Base-by-base conservation (phyloP, 53 echinoderm and acorn worm species). In the Arbacia lixula region DNA sequence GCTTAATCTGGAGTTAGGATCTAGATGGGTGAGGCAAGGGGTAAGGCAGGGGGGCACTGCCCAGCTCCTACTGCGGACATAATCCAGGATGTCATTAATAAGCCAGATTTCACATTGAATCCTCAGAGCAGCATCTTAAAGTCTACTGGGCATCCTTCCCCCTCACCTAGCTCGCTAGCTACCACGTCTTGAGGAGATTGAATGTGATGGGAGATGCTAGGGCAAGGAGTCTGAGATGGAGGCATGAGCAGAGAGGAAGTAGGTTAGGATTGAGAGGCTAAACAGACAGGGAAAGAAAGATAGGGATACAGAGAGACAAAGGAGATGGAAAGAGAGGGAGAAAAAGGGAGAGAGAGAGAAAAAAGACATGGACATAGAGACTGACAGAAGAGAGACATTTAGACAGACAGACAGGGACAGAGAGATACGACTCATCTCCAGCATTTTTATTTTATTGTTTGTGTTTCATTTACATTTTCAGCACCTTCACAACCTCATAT, bases 51-150 rank as follows among this genome's bases (percentile, higher is more conserved):
- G n/a, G n/a, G n/a, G n/a, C n/a, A n/a, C n/a, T n/a, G n/a, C n/a
- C n/a, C n/a, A n/a, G n/a, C n/a, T n/a, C n/a, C n/a, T 69, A 12
- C 69, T 69, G 27, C 36, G 40, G 19, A 36, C 41, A 40, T 69
- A 40, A 69, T 69, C 69, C 69, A 69, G 69, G 69, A 69, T 69
- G 69, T 43, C 40, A 69, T 69, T 69, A 69, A 69, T 69, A 69
- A 69, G 43, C 69, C 24, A 69, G 69, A 69, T 69, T 69, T 69
- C 69, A 69, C 40, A 69, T 21, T 14, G 69, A 42, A 69, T 69
- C 42, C 27, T 36, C 25, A 40, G 40, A 27, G 42, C 27, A 21
- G 27, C 69, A 69, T 24, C 69, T 42, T n/a, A n/a, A n/a, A n/a
- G n/a, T n/a, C n/a, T n/a, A n/a, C n/a, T n/a, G n/a, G n/a, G n/a